Evolutionary conservation across 2,888 invertebrate genomes (phyloP), one percentile per base, ranked within the genome.

Genomic region (Noctua fimbriata): DNA sequence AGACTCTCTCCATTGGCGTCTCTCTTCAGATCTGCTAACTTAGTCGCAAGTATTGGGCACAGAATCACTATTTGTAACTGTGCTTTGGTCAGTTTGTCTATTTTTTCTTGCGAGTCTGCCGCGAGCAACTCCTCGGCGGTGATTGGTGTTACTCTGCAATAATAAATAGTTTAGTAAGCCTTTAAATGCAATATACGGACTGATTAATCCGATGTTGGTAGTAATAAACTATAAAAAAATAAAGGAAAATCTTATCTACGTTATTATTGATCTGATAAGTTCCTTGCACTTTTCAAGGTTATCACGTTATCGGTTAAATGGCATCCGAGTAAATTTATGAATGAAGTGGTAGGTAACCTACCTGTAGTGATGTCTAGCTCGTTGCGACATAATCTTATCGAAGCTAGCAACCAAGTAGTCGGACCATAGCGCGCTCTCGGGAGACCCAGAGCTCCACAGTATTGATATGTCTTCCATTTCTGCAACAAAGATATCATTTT

Each of bases 401-500:
- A 98, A 98, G 94, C 98, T 98, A 78, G 98, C 98, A 71, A 98
- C 98, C 88, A 98, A 97, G 94, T 98, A 98, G 92, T 98, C 98
- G 32, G 98, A 98, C 98, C 98, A 98, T 75, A 98, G 94, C 44
- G 97, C 97, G 83, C 98, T 98, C 87, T 98, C 98, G 73, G 98
- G 98, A 89, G 98, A 98, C 81, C 98, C 98, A 80, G 98, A 98
- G 90, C 98, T 98, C 92, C 98, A 98, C 82, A 98, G 96, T 92
- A 98, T 98, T 81, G 98, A 97, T 86, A 98, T 98, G 93, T 98
- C 98, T 95, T 98, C 98, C 97, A 98, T 98, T 93, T 97, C 97
- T 97, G 93, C 47, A 95, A 95, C 90, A 94, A 94, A 88, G 44
- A 79, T 52, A 28, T 49, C n/a, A 44, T n/a, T n/a, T n/a, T 49